A percentile compares a stretch with the other conserved stretches of the same genome.
Evolutionary conservation across 2,888 invertebrate species (phyloP).

Genomic region (Troides oblongomaculatus): DNA sequence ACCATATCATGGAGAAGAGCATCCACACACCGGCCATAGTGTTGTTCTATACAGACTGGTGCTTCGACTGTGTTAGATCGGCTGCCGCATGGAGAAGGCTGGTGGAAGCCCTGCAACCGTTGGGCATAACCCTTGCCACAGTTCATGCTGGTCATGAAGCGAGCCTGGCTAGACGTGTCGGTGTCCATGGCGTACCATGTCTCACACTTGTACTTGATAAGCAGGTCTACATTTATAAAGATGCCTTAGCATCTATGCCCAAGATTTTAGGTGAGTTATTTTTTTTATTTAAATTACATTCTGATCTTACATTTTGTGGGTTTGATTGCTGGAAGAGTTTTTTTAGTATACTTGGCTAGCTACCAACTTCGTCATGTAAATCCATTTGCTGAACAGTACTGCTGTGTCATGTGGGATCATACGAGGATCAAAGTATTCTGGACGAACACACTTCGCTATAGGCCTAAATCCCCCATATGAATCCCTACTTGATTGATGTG

Average conservation of each 20-base stretch:
- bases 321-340: too few species aligned
- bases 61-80: conserved; percentile 93
- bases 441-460: too few species aligned
- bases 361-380: too few species aligned
- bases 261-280: conserved; percentile 86
- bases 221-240: conserved; percentile 91
- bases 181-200: conserved; percentile 90
- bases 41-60: conserved; percentile 97
- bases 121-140: conserved; percentile 90
- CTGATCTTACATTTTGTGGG: too few species aligned
- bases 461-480: too few species aligned
- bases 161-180: conserved; percentile 86
- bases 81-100: conserved; percentile 92
- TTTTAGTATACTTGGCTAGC: too few species aligned
- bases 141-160: conserved; percentile 91
- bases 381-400: too few species aligned
- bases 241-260: conserved; percentile 87
- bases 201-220: conserved; percentile 90
- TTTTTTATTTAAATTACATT: too few species aligned
- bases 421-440: too few species aligned
- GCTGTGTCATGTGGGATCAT: too few species aligned
- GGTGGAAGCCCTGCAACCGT: conserved; percentile 90
- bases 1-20: conserved; percentile 91
- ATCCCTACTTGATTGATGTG: too few species aligned
- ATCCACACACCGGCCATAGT: conserved; percentile 90